Base-by-base conservation (phyloP, 2,888 invertebrate genomes). In the Drosophila percnosoma region DNA sequence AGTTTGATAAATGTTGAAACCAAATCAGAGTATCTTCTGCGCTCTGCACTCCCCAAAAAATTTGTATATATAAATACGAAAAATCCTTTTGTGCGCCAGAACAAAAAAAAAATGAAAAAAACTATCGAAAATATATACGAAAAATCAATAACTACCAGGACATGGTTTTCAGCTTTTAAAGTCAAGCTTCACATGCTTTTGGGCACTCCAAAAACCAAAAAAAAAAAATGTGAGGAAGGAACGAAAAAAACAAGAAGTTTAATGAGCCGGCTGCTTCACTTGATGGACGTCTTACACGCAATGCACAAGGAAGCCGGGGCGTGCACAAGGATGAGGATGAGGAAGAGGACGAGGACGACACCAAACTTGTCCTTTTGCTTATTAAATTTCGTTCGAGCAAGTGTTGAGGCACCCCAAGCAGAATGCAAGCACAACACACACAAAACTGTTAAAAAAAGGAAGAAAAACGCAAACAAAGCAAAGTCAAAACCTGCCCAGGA, bases 291-390 rank as follows among this genome's bases (percentile, higher is more conserved):
- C 85, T 83, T 78, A 75, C 85, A 86, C 85, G 85, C 85, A 85
- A 85, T 73, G 80, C 74, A 65, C 29, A 34, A 29, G 27, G 21
- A 33, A 21, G 59, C 60, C 49, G 33, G 66, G 66, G 54, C 24
- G 45, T 33, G 21, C 38, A n/a, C 29, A n/a, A 13, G 45, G 53
- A 33, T n/a, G 13, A 45, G 60, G 11, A 48, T 11, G 57, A 27
- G 33, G n/a, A 38, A 21, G 59, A 18, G 42, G 21, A 1, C 3
- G 68, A 78, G 71, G 79, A 79, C 82, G 85, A 85, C 81, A 83
- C 85, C 80, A 69, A 80, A 84, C 87, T 87, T 84, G 85, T 89
- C 89, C 85, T 85, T 84, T 76, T 83, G 85, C 89, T 89, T 89
- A 89, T 87, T 87, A 87, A 87, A 87, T 89, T 87, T 87, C 81